Base-by-base conservation (phyloP, 1,140 invertebrate species). In the Wiebesia pumilae region DNA sequence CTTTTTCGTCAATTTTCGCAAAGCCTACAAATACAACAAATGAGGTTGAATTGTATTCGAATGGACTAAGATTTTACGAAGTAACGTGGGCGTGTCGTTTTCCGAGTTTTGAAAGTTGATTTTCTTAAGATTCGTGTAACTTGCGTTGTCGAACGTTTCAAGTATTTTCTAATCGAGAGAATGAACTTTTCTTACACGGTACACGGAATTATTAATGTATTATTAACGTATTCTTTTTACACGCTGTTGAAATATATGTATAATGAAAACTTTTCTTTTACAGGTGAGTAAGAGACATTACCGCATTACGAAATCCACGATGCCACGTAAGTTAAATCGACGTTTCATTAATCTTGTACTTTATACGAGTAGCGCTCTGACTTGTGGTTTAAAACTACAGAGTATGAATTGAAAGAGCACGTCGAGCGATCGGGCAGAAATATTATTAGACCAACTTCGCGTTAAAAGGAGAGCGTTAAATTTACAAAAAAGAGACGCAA, bases 241-340 rank as follows among this genome's bases (percentile, higher is more conserved):
- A 27, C 10, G 27, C 24, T 62, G 10, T 27, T 27, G 58, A 24
- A 7, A 7, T 3, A 24, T 4, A 16, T 43, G 7, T 67, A 6
- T 58, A 67, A 65, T 81, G 12, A 65, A n/a, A 38, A 16, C 24
- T 82, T 81, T 86, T 81, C 30, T 86, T 51, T 85, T 86, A n/a
- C 80, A 86, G 84, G 84, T 86, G 80, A 86, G 84, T 85, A 35
- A 38, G 27, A 27, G 69, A 73, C 0, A 83, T 54, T 2, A 12
- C 30, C 14, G 38, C 10, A 35, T 73, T n/a, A 58, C 47, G 51
- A 33, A 33, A 73, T 71, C 24, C 40, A 10, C 43, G 30, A 30
- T 47, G 43, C 7, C 30, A 54, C 51, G 78, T 81, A 81, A 81
- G 78, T 81, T 40, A n/a, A 69, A 62, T 0, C 21, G 0, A 83